phyloP scores from a whole-genome alignment of 2,888 invertebrate genomes.

The Dryobotodes eremita region DNA sequence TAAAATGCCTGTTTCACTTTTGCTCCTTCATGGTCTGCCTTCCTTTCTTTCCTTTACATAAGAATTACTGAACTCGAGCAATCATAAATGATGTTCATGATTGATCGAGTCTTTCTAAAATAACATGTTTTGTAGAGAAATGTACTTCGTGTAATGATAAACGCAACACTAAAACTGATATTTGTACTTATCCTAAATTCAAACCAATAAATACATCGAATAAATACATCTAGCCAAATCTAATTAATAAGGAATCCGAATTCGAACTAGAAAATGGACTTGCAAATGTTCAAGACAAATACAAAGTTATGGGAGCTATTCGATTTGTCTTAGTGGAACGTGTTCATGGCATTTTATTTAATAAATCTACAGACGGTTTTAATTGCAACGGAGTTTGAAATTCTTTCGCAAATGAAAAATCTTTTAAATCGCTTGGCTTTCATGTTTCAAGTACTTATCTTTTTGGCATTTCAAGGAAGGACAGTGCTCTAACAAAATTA shows the following conservation, averaged over 20 bases:
- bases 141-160: neutral
- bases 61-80: neutral
- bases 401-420: slow-evolving; percentile 18
- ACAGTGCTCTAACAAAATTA: neutral
- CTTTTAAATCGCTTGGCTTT: neutral
- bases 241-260: slow-evolving; percentile 13
- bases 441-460: neutral
- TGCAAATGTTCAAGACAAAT: slow-evolving; percentile 19
- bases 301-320: slow-evolving; percentile 8
- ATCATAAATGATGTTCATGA: neutral
- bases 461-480: neutral
- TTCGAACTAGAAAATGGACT: slow-evolving; percentile 8
- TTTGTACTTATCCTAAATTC: neutral
- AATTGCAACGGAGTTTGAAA: slow-evolving; percentile 17
- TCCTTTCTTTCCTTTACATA: no score
- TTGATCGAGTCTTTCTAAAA: neutral
- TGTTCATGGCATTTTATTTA: slow-evolving; percentile 14
- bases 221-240: no score
- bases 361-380: slow-evolving; percentile 10
- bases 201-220: neutral
- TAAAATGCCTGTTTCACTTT: neutral
- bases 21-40: neutral
- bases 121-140: neutral
- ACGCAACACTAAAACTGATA: neutral
- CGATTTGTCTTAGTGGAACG: slow-evolving; percentile 35